Evolutionary conservation across 2,888 invertebrate genomes (phyloP), one percentile per base, ranked within the genome.

Genomic region (Dasypolia templi): DNA sequence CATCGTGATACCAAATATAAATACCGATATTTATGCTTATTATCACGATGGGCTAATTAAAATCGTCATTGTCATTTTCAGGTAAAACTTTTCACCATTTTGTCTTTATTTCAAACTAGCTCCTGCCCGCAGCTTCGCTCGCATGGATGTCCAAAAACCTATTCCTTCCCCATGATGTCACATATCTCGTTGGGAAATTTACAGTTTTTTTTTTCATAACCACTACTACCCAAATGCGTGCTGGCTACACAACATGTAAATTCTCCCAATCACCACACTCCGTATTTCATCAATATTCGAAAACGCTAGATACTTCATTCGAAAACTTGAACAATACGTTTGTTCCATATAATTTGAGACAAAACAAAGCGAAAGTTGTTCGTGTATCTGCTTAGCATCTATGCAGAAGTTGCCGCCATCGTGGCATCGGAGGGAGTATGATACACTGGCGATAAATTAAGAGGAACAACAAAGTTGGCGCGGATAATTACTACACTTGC

Each of bases 401-500:
- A 83, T 81, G 75, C 79, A 77, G 82, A 84, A 86, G 85, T 87
- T 87, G 72, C 71, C 76, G 72, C 61, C 76, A 77, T 75, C 69
- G 74, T 71, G 72, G 62, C 76, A 77, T 75, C 69, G 74, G 72
- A 71, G 75, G 73, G 87, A 87, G 85, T 90, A 88, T 89, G 91
- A 91, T 89, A 91, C 91, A 87, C 88, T 74, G 85, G 82, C 91
- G 89, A 93, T 94, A 94, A 95, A 94, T 94, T 92, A 92, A 87
- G 89, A 89, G 88, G 72, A 90, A 90, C 89, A 90, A 92, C 91
- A 92, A 94, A 94, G 90, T 94, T 94, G 88, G 87, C 82, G 82
- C 86, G 90, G 91, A 94, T 94, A 95, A 94, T 95, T 94, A 92
- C 92, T 88, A 91, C 92, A 88, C 89, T 89, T 91, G 93, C 93